Evolutionary conservation across 2,797 vertebrate species (phyloP).

Genomic region (Epinephelus coioides): DNA sequence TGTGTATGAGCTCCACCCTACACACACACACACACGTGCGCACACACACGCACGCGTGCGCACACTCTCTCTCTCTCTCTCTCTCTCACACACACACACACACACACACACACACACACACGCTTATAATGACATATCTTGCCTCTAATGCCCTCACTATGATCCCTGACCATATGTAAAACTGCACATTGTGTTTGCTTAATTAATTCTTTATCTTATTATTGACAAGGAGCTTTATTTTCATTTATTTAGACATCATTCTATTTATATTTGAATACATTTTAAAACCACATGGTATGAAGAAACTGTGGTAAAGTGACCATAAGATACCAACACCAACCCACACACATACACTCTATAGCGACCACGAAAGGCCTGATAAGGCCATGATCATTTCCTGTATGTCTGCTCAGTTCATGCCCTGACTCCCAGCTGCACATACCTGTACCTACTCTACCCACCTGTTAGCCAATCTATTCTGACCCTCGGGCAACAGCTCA

Average conservation of each 20-base stretch:
- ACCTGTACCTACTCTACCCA: slow-evolving; percentile 19
- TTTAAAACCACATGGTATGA: neutral
- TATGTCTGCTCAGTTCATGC: slow-evolving; percentile 5
- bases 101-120: neutral
- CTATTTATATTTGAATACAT: neutral
- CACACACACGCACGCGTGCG: neutral
- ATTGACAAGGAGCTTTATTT: neutral
- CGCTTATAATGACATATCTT: neutral
- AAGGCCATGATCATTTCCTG: slow-evolving; percentile 14
- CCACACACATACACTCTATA: slow-evolving; percentile 8
- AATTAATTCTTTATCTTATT: slow-evolving; percentile 1
- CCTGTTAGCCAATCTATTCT: slow-evolving; percentile 27
- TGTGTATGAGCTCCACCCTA: slow-evolving; percentile 13
- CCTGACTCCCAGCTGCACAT: slow-evolving; percentile 11
- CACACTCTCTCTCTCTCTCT: too few relatives aligned
- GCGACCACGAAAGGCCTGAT: neutral
- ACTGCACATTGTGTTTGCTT: neutral
- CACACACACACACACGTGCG: slow-evolving; percentile 10
- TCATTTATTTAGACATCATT: neutral
- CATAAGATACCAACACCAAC: neutral
- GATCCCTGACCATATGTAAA: neutral
- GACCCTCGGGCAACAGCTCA: slow-evolving; percentile 32
- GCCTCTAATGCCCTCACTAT: neutral
- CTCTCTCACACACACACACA: neutral
- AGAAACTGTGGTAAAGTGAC: neutral